Conservation (phyloP, 2,888 invertebrate genomes). For the Nomada ferruginata region DNA sequence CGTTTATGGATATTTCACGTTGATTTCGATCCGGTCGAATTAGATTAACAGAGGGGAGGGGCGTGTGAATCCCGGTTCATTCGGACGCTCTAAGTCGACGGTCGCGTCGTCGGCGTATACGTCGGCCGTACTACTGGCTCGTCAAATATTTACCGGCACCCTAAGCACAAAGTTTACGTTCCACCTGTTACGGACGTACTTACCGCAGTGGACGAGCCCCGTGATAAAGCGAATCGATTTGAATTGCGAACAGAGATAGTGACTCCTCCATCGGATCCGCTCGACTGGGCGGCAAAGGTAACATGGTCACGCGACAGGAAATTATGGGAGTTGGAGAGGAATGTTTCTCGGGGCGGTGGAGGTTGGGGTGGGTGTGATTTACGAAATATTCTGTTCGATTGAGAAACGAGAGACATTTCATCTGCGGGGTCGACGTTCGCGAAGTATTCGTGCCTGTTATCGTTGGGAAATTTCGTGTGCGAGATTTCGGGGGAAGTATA, state of each 20-base stretch:
- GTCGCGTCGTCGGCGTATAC: constrained; percentile 33
- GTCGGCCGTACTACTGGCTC: not conserved
- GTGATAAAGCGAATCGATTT: constrained; percentile 31
- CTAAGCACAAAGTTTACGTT: constrained; percentile 66
- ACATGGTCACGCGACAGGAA: no score
- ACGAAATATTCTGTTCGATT: no score
- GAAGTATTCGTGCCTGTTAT: no score
- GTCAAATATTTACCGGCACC: constrained; percentile 66
- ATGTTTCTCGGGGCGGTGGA: no score
- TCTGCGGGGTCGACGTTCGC: no score
- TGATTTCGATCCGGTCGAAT: constrained; percentile 63
- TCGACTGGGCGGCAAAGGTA: no score
- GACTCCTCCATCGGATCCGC: not conserved
- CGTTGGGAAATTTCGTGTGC: no score
- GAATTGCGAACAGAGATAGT: constrained; percentile 1
- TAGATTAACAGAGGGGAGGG: constrained; percentile 50
- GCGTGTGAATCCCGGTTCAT: constrained; percentile 41
- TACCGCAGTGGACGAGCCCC: not conserved
- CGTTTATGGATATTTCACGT: constrained; percentile 68
- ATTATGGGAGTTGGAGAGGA: no score
- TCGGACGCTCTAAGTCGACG: not conserved
- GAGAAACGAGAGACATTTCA: no score
- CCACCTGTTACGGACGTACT: constrained; percentile 64
- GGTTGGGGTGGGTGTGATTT: no score
- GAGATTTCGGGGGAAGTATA: no score